phyloP scores from a whole-genome alignment of 2,888 invertebrate genomes.

The Phytoseiulus persimilis region DNA sequence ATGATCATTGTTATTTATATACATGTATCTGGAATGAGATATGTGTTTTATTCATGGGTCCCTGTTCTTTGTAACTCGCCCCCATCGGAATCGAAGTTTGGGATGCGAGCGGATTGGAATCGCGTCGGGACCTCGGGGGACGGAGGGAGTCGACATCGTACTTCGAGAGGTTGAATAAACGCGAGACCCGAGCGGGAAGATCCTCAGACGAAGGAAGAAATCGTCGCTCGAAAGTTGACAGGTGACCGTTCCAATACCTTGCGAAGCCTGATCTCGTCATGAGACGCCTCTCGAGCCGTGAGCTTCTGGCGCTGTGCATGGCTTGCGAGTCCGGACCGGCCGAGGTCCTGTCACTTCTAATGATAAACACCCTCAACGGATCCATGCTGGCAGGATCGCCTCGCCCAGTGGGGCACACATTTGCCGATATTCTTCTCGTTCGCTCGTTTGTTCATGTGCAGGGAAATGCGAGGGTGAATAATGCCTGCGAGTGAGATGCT shows the following conservation, averaged over 20 bases:
- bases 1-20: no score
- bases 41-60: no score
- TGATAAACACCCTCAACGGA: neutral
- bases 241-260: neutral
- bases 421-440: neutral
- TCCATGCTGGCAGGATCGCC: neutral
- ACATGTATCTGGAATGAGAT: no score
- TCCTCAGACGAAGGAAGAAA: no score
- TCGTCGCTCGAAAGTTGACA: neutral
- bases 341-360: neutral
- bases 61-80: no score
- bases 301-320: neutral
- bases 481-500: neutral
- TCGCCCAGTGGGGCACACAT: constrained; percentile 5
- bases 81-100: no score
- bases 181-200: no score
- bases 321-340: neutral
- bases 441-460: neutral
- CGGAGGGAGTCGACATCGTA: no score
- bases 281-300: neutral
- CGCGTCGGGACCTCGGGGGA: no score
- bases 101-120: no score
- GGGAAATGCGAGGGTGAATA: neutral
- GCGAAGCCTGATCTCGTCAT: neutral
- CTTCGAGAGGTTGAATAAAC: no score